Conservation (phyloP, 2,113 vertebrate genomes). For the Alosa alosa region DNA sequence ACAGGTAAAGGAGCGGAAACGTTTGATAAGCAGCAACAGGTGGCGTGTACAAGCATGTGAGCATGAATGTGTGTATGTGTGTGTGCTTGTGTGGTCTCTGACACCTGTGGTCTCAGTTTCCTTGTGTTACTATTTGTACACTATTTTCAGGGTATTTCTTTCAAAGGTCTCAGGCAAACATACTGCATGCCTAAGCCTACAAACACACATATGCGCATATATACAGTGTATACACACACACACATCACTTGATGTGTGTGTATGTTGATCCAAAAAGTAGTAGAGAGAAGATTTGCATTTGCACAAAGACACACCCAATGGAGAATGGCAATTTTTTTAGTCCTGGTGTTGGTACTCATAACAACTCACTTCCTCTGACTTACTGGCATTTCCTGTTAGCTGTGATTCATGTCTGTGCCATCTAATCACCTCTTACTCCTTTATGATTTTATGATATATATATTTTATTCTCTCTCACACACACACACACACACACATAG, state of each 20-base stretch:
- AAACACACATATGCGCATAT: neutral
- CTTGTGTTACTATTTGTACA: neutral
- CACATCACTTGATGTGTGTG: neutral
- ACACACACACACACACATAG: neutral
- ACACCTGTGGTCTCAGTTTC: neutral
- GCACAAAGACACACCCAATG: neutral
- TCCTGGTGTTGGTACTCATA: neutral
- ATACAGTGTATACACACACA: neutral
- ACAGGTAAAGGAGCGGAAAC: neutral
- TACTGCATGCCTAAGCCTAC: neutral
- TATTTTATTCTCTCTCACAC: neutral
- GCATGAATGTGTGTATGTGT: conserved; percentile 1
- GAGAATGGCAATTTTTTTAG: neutral
- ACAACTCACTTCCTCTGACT: conserved; percentile 11
- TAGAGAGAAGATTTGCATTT: neutral
- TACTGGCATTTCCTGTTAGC: conserved; percentile 20
- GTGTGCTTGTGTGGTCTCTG: neutral
- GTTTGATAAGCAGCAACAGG: neutral
- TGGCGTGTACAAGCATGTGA: neutral
- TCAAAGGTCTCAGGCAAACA: neutral
- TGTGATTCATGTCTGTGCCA: neutral
- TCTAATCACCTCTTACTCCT: conserved; percentile 16
- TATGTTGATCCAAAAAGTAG: neutral
- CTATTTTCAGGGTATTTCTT: neutral
- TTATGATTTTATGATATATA: conserved; percentile 4